A percentile compares a stretch with the other conserved stretches of the same genome.
Conservation (phyloP, 1,140 invertebrate genomes). For the Anastrepha obliqua region DNA sequence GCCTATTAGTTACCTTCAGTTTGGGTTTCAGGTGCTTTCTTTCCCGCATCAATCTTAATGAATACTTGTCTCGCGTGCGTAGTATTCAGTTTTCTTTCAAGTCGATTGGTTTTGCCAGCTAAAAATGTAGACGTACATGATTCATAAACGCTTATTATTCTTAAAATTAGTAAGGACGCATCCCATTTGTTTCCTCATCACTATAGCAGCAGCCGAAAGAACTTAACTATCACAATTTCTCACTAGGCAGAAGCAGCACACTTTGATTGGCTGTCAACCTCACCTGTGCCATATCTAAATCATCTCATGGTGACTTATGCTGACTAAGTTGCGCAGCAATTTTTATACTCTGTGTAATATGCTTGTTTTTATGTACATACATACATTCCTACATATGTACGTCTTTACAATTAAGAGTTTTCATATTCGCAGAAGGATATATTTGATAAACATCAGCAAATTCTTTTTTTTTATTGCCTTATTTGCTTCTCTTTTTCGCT, state of each 20-base stretch:
- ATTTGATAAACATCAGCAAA: background rate
- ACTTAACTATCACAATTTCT: background rate
- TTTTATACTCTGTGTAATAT: background rate
- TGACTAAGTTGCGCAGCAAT: background rate
- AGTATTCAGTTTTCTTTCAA: no score
- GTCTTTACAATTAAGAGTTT: background rate
- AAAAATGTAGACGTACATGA: no score
- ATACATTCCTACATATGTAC: background rate
- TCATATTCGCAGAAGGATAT: background rate
- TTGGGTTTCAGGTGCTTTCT: no score
- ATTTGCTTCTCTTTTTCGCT: background rate
- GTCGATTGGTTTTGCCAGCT: no score
- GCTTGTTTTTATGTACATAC: background rate
- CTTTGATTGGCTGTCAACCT: background rate
- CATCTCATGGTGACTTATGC: background rate
- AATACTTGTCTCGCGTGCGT: no score
- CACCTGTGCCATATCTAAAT: slow-evolving; percentile 14
- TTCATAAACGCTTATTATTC: no score
- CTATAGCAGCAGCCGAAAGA: no score
- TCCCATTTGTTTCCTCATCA: no score
- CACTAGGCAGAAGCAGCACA: background rate
- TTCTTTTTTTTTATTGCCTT: background rate
- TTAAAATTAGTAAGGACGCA: no score
- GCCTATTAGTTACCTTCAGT: no score
- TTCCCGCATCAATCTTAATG: no score